Evolutionary conservation across 2,113 vertebrate genomes (phyloP).

Genomic region (Piaya cayana): DNA sequence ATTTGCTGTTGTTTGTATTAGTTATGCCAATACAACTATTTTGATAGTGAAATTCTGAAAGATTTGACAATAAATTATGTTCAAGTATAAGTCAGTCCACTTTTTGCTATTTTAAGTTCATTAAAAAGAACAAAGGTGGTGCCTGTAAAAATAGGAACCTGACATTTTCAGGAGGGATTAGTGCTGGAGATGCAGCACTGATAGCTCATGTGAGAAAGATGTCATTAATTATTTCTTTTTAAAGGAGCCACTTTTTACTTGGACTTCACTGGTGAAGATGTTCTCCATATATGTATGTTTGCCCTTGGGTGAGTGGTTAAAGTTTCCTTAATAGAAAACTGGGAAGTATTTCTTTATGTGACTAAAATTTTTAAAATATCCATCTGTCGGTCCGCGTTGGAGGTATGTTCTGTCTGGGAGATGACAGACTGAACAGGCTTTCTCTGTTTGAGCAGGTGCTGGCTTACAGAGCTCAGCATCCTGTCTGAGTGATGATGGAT

Average conservation of each 20-base stretch:
- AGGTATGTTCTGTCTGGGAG: neutral
- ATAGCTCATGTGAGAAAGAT: neutral
- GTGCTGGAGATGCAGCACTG: neutral
- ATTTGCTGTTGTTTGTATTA: neutral
- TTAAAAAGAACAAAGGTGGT: neutral
- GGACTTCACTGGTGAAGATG: conserved; percentile 87
- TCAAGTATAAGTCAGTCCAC: neutral
- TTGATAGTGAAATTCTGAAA: neutral
- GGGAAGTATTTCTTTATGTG: neutral
- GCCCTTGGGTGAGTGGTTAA: conserved; percentile 87
- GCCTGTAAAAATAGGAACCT: neutral
- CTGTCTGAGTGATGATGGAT: neutral
- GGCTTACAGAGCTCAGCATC: neutral
- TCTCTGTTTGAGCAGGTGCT: neutral
- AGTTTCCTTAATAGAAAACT: neutral
- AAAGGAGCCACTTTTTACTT: conserved; percentile 92
- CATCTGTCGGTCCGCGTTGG: too few species aligned
- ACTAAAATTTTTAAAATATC: neutral
- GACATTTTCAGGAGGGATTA: neutral
- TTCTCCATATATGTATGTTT: conserved; percentile 93
- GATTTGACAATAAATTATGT: neutral
- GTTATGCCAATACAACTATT: neutral
- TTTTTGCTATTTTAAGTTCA: neutral
- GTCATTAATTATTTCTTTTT: neutral
- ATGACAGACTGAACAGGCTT: neutral